Conservation (phyloP, 2,888 invertebrate genomes). For the Sclerodermus sp. region DNA sequence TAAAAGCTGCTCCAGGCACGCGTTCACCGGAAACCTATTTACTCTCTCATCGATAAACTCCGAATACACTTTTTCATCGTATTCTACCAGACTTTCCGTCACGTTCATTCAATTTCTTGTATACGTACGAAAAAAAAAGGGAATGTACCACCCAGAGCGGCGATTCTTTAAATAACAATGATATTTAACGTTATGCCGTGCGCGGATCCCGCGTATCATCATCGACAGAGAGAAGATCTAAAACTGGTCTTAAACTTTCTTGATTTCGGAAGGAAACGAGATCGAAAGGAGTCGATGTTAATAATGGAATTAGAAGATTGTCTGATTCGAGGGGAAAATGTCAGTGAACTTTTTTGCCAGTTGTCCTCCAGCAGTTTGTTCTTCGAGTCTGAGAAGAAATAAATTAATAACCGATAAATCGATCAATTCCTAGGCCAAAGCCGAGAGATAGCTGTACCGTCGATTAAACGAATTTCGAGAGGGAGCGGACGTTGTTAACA, state of each 20-base stretch:
- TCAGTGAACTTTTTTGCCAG: too few relatives aligned
- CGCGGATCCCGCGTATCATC: too few relatives aligned
- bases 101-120: too few relatives aligned
- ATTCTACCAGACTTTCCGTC: too few relatives aligned
- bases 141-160: not conserved
- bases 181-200: too few relatives aligned
- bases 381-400: slow-evolving; percentile 9
- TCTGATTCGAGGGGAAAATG: too few relatives aligned
- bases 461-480: slow-evolving; percentile 18
- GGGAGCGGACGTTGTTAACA: slow-evolving; percentile 12
- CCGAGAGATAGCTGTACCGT: not conserved
- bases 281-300: too few relatives aligned
- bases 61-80: not conserved
- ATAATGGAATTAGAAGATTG: too few relatives aligned
- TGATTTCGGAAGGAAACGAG: too few relatives aligned
- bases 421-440: slow-evolving; percentile 11
- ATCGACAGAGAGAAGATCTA: too few relatives aligned
- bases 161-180: too few relatives aligned
- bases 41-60: not conserved
- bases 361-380: not conserved
- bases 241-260: too few relatives aligned
- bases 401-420: slow-evolving; percentile 26
- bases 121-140: not conserved
- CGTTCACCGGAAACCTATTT: not conserved
- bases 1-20: slow-evolving; percentile 1